Base-by-base conservation (phyloP, 2,797 vertebrate genomes). In the Macrochelys suwanniensis region DNA sequence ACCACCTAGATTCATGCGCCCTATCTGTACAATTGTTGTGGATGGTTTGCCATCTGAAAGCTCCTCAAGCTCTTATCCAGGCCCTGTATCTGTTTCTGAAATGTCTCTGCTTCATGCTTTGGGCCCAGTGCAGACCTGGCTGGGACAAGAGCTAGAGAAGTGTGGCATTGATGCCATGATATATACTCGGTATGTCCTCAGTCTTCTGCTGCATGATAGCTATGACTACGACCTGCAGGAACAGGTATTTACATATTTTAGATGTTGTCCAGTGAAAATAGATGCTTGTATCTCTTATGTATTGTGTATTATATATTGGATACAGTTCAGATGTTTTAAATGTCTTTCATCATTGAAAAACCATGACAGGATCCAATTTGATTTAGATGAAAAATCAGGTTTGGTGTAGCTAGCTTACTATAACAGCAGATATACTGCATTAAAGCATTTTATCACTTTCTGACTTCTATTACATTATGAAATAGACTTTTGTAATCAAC, bases 101-200 rank as follows among this genome's bases (percentile, higher is more conserved):
- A 99, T 99, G 99, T 99, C 99, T 98, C 98, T 99, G 98, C 99
- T 99, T 97, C 99, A 99, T 98, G 99, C 99, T 71, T 98, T 99
- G 98, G 99, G 99, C 98, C 99, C 99, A 94, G 99, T 99, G 97
- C 99, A 99, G 98, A 99, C 99, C 98, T 99, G 99, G 99, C 99
- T 99, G 97, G 99, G 99, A 97, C 99, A 99, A 98, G 99, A 99
- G 99, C 99, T 99, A 93, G 99, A 99, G 98, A 99, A 99, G 98
- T 99, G 99, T 98, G 99, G 99, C 98, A 99, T 99, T 83, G 99
- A 99, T 98, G 99, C 99, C 98, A 99, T 99, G 99, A 99, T 99
- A 98, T 99, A 99, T 98, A 99, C 99, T 96, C 99, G 99, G 97
- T 99, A 99, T 81, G 99, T 99, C 98, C 99, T 99, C 97, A 99